Percentiles rank a stretch among this genome's conserved stretches.
phyloP scores from a whole-genome alignment of 2,888 invertebrate species.

The Noctua comes region DNA sequence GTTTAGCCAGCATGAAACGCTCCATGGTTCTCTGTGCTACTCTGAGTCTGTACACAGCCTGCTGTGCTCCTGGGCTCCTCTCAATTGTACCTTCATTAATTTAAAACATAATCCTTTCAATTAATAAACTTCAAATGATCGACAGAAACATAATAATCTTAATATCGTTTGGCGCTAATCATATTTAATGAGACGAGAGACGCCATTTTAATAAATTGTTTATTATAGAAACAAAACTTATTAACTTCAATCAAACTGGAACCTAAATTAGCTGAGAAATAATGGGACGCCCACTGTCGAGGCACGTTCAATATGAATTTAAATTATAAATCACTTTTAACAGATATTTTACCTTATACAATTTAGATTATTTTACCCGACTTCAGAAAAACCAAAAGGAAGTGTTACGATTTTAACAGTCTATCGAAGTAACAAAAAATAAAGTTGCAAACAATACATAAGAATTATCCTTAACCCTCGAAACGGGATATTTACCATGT shows the following conservation, averaged over 20 bases:
- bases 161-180: constrained; percentile 2
- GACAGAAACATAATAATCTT: constrained; percentile 2
- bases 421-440: background rate
- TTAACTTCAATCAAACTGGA: constrained; percentile 5
- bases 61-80: no score
- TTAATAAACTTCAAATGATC: background rate
- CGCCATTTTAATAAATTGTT: constrained; percentile 24
- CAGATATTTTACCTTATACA: background rate
- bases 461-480: no score
- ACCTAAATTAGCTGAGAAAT: background rate
- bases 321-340: background rate
- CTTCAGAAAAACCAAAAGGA: background rate
- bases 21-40: no score
- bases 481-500: no score
- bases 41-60: no score
- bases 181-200: constrained; percentile 7
- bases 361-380: background rate
- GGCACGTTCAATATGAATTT: background rate
- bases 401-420: background rate
- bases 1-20: no score
- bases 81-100: background rate
- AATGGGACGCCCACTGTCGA: background rate
- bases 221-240: constrained; percentile 3
- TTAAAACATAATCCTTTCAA: background rate
- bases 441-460: background rate